Evolutionary conservation across 2,113 vertebrate species (phyloP).

Genomic region (Malurus elegans): DNA sequence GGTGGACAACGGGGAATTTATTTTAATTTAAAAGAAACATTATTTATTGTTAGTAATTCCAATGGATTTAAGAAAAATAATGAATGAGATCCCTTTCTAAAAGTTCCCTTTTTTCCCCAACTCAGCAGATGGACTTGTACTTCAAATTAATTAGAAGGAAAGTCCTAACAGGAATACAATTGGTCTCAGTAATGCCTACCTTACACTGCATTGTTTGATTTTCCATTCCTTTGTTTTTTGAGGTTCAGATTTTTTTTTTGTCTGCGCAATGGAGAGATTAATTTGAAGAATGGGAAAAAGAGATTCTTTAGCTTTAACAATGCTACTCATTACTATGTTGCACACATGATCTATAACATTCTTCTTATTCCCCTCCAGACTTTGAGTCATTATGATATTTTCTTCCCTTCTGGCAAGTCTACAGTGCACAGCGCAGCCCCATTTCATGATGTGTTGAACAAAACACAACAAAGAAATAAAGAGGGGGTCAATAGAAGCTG

Average conservation of each 20-base stretch:
- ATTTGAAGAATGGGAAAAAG: not conserved
- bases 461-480: constrained; percentile 57
- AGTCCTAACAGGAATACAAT: not conserved
- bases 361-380: constrained; percentile 60
- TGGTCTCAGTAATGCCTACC: not conserved
- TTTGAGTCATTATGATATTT: constrained; percentile 62
- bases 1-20: not conserved
- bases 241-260: not conserved
- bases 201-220: not conserved
- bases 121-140: not conserved
- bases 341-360: not conserved
- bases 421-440: not conserved
- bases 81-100: not conserved
- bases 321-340: not conserved
- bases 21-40: not conserved
- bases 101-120: not conserved
- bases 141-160: not conserved
- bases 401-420: not conserved
- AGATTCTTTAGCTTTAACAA: not conserved
- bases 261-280: not conserved
- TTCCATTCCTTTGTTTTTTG: not conserved
- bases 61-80: not conserved
- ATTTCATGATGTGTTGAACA: constrained; percentile 38
- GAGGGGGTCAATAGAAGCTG: constrained; percentile 50
- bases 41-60: not conserved